Percentiles rank a stretch among this genome's conserved stretches.
phyloP scores from a whole-genome alignment of 2,113 vertebrate species.

The Dicentrarchus labrax region DNA sequence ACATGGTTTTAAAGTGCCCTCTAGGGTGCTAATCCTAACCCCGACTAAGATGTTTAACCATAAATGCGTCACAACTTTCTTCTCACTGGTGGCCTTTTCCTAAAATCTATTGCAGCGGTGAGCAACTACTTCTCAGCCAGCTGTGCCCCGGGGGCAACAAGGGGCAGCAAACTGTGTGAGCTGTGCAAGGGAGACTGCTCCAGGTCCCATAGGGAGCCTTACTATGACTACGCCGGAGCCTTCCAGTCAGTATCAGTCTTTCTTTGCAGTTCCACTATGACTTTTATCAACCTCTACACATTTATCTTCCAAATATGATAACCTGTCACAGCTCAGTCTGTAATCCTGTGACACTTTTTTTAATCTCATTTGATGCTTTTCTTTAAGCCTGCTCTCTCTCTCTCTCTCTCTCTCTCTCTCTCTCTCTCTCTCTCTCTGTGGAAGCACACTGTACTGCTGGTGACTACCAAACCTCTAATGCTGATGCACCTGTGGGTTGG shows the following conservation, averaged over 20 bases:
- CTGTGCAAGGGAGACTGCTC: conserved; percentile 85
- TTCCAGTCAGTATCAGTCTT: conserved; percentile 84
- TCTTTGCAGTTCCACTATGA: neutral
- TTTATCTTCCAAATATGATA: neutral
- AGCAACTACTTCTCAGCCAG: conserved; percentile 81
- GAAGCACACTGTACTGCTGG: neutral
- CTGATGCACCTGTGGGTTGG: conserved; percentile 6
- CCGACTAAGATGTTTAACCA: too few species aligned
- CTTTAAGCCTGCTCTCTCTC: neutral
- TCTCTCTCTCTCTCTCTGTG: too few species aligned
- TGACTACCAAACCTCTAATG: neutral
- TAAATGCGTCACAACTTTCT: too few species aligned
- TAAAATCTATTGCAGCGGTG: conserved; percentile 78
- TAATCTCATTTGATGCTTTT: neutral
- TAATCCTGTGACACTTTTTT: neutral
- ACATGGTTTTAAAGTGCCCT: too few species aligned
- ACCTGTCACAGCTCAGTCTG: neutral
- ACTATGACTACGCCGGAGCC: conserved; percentile 86
- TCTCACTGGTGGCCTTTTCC: too few species aligned
- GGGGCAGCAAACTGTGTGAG: conserved; percentile 76
- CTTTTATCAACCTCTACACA: neutral
- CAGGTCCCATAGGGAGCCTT: conserved; percentile 78
- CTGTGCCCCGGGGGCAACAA: conserved; percentile 85
- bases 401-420: too few species aligned
- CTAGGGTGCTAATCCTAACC: too few species aligned